Evolutionary conservation across 2,113 vertebrate genomes (phyloP), one percentile per base, ranked within the genome.

Genomic region (Sardina pilchardus): DNA sequence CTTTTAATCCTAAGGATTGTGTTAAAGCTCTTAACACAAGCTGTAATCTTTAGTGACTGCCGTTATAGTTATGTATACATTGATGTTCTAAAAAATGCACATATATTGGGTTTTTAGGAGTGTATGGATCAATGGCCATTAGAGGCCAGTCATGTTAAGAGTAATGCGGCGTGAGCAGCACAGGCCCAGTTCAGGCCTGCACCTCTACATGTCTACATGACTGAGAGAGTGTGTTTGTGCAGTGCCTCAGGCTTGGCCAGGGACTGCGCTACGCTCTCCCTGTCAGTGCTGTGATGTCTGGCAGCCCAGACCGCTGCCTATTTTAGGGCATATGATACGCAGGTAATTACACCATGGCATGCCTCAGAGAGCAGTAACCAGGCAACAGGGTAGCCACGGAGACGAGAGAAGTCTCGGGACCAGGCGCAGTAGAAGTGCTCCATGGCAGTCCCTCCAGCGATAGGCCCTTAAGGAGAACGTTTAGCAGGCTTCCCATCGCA

Each of bases 301-400:
- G 81, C 44, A 87, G 87, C 89, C 42, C 67, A 85, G 88, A 87
- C 26, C 86, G 85, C 87, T 88, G 84, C 63, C 84, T 87, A 88
- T 89, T 88, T 90, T 87, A 88, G 87, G 89, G 83, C 86, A 85
- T 91, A 87, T 82, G 84, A 90, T 89, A 86, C 89, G 86, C 90
- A 90, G 89, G 91, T 92, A 91, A 92, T 92, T 92, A 89, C 90
- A 88, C 83, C 48, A 88, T 85, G 89, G 86, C 88, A 88, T 89
- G 89, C 90, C 85, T 91, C 89, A 89, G 86, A 91, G 90, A 89
- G 91, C 90, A 85, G 91, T 92, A 91, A 88, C 91, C 88, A 91
- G 88, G 91, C 91, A 92, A 92, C 91, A 88, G 90, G 85, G 90
- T 92, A 90, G 91, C 89, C 91, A 92, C 87, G 88, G 91, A 86